Conservation (phyloP, 2,888 invertebrate genomes). For the Bembecia ichneumoniformis region DNA sequence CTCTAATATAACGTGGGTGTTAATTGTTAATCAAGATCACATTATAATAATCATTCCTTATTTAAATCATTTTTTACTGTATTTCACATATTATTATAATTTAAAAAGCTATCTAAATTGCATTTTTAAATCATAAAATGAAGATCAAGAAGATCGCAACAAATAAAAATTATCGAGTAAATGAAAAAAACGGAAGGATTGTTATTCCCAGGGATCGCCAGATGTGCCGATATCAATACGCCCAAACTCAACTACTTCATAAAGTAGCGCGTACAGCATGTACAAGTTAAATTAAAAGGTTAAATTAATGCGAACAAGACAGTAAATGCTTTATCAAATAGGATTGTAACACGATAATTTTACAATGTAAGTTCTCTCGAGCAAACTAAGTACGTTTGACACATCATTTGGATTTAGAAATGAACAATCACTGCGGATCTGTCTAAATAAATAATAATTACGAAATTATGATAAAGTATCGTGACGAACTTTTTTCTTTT, state of each 20-base stretch:
- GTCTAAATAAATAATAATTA: too few relatives aligned
- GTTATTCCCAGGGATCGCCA: constrained; percentile 27
- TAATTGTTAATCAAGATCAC: constrained; percentile 7
- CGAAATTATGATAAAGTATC: too few relatives aligned
- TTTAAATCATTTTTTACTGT: too few relatives aligned
- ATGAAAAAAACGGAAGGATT: constrained; percentile 36
- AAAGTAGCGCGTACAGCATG: background rate
- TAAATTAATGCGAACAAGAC: constrained; percentile 19
- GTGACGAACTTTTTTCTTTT: too few relatives aligned
- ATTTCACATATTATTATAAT: too few relatives aligned
- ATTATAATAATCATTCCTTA: background rate
- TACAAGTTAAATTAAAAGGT: constrained; percentile 9
- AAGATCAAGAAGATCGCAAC: background rate
- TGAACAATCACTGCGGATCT: too few relatives aligned
- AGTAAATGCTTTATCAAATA: constrained; percentile 26
- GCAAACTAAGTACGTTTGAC: constrained; percentile 51
- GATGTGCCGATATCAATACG: constrained; percentile 43
- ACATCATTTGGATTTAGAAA: constrained; percentile 27
- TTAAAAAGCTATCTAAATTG: too few relatives aligned
- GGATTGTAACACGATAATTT: constrained; percentile 37
- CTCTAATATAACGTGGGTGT: constrained; percentile 8
- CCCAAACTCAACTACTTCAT: constrained; percentile 18
- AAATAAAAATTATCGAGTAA: constrained; percentile 15
- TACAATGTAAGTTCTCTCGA: constrained; percentile 39
- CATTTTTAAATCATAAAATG: too few relatives aligned